phyloP scores from a whole-genome alignment of 2,888 invertebrate genomes.

The Glaucopsyche alexis region DNA sequence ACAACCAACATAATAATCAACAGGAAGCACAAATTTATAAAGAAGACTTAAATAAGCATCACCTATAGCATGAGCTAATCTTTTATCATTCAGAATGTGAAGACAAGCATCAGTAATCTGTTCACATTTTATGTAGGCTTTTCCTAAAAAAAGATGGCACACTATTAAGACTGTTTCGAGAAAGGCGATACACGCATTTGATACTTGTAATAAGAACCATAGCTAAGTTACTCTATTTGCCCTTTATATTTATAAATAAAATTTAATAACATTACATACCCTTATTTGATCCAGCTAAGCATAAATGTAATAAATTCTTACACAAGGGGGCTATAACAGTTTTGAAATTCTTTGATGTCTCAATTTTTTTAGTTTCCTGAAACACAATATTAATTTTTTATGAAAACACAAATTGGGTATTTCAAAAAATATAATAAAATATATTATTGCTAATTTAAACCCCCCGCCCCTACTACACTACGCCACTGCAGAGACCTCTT shows the following conservation, averaged over 20 bases:
- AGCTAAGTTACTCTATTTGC: too few relatives aligned
- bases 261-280: conserved; percentile 48
- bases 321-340: conserved; percentile 57
- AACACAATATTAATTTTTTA: conserved; percentile 36
- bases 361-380: conserved; percentile 77
- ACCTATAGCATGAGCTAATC: conserved; percentile 59
- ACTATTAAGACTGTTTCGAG: not conserved
- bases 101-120: conserved; percentile 61
- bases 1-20: conserved; percentile 70
- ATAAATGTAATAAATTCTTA: conserved; percentile 61
- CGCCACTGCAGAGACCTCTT: too few relatives aligned
- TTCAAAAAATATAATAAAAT: too few relatives aligned
- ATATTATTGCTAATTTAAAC: too few relatives aligned
- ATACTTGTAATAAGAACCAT: too few relatives aligned
- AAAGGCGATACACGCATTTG: too few relatives aligned
- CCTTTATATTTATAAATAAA: not conserved
- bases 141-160: conserved; percentile 35
- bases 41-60: conserved; percentile 79
- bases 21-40: conserved; percentile 75
- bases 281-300: conserved; percentile 69
- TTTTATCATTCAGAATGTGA: conserved; percentile 58
- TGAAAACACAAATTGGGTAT: not conserved
- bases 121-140: conserved; percentile 63
- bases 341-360: conserved; percentile 66
- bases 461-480: too few relatives aligned